phyloP scores from a whole-genome alignment of 2,888 invertebrate genomes.

The Epinotia ramella region DNA sequence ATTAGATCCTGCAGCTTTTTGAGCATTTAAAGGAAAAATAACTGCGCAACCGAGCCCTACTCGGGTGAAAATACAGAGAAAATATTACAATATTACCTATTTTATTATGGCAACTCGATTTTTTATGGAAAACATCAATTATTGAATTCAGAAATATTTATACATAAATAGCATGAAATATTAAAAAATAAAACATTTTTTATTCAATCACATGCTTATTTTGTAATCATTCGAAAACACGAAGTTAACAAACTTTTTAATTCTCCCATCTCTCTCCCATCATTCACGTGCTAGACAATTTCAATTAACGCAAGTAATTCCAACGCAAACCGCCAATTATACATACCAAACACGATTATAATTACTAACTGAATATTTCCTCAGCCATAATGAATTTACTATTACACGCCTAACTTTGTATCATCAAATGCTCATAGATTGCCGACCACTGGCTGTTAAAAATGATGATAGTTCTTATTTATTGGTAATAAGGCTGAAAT shows the following conservation, averaged over 20 bases:
- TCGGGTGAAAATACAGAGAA: too few relatives aligned
- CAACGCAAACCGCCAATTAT: constrained; percentile 29
- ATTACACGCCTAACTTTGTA: constrained; percentile 60
- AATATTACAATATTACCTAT: too few relatives aligned
- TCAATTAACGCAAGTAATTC: constrained; percentile 42
- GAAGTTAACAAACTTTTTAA: not conserved
- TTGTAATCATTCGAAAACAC: not conserved
- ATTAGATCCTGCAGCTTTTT: too few relatives aligned
- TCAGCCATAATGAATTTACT: constrained; percentile 64
- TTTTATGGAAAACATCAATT: too few relatives aligned
- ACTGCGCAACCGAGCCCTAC: too few relatives aligned
- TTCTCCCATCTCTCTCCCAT: not conserved
- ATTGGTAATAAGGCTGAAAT: not conserved
- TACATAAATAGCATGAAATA: too few relatives aligned
- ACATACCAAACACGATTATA: constrained; percentile 52
- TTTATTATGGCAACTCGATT: too few relatives aligned
- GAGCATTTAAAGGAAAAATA: too few relatives aligned
- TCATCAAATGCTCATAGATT: constrained; percentile 40
- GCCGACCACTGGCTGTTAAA: constrained; percentile 24
- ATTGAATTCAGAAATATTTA: too few relatives aligned
- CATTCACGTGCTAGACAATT: constrained; percentile 27
- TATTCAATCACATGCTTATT: not conserved
- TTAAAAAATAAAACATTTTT: not conserved
- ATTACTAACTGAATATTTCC: constrained; percentile 66
- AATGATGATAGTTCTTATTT: constrained; percentile 1